Conservation (phyloP, 2,888 invertebrate species). For the Cerastis rubricosa region DNA sequence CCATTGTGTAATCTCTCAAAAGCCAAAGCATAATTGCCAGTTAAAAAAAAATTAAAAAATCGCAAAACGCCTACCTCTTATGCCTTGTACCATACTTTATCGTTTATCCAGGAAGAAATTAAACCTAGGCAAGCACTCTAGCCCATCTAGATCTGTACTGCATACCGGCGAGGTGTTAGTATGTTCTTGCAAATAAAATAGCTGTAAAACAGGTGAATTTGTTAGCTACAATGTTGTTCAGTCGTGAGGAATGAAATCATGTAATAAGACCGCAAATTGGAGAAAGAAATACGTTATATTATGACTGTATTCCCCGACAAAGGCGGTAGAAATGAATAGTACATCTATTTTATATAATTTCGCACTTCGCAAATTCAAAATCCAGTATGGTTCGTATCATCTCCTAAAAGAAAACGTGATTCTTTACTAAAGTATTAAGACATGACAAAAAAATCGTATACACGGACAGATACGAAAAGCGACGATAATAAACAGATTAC, state of each 20-base stretch:
- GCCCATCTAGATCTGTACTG: conserved; percentile 69
- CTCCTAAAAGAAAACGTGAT: no score
- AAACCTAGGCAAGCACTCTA: conserved; percentile 70
- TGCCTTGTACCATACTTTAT: conserved; percentile 64
- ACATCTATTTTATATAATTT: no score
- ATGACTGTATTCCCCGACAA: neutral
- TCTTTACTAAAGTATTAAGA: no score
- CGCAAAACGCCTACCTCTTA: neutral
- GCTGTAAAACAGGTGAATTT: conserved; percentile 48
- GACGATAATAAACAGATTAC: no score
- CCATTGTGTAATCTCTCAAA: neutral
- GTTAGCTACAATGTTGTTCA: conserved; percentile 21
- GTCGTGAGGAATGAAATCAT: conserved; percentile 28
- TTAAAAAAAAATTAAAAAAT: no score
- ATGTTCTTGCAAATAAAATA: conserved; percentile 62
- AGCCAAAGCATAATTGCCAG: neutral
- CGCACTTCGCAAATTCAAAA: no score
- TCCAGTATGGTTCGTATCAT: no score
- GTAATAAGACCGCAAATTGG: conserved; percentile 37
- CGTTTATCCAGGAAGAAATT: conserved; percentile 80
- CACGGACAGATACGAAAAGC: no score
- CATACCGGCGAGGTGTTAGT: conserved; percentile 70
- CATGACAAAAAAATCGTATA: no score
- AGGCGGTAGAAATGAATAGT: neutral
- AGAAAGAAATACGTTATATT: conserved; percentile 1